These are phyloP conservation scores for Cepaea nemoralis DNA, from an alignment of 1,140 invertebrate species.

Conservation along the genomic window DNA sequence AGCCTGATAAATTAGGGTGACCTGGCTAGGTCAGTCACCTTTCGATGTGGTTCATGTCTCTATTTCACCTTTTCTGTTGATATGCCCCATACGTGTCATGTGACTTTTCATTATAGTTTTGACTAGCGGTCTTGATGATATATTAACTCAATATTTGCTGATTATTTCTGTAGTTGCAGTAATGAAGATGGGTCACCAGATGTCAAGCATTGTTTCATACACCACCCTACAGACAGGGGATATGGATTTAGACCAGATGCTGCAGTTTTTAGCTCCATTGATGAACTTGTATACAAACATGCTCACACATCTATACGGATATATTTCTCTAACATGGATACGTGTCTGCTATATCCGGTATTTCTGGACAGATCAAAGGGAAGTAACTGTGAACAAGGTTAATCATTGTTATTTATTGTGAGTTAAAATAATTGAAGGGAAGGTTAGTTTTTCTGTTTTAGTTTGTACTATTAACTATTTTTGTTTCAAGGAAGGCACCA, in stretches of 20 bases:
- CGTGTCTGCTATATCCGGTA: slow-evolving; percentile 16
- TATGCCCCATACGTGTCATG: neutral
- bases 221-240: slow-evolving; percentile 25
- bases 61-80: no score
- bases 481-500: no score
- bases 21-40: no score
- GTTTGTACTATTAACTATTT: no score
- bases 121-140: neutral
- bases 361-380: slow-evolving; percentile 1
- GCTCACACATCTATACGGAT: slow-evolving; percentile 18
- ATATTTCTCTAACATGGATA: slow-evolving; percentile 37
- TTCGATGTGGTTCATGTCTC: no score
- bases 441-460: no score
- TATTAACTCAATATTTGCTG: neutral
- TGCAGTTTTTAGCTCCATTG: slow-evolving; percentile 32
- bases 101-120: neutral
- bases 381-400: neutral
- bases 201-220: slow-evolving; percentile 38
- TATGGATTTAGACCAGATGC: slow-evolving; percentile 33
- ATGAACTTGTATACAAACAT: slow-evolving; percentile 29
- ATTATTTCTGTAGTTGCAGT: slow-evolving; percentile 1
- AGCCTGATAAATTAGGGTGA: no score
- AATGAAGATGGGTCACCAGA: slow-evolving; percentile 28
- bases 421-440: no score
- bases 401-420: no score